Base-by-base conservation (phyloP, 2,797 vertebrate genomes). In the Helarctos malayanus region DNA sequence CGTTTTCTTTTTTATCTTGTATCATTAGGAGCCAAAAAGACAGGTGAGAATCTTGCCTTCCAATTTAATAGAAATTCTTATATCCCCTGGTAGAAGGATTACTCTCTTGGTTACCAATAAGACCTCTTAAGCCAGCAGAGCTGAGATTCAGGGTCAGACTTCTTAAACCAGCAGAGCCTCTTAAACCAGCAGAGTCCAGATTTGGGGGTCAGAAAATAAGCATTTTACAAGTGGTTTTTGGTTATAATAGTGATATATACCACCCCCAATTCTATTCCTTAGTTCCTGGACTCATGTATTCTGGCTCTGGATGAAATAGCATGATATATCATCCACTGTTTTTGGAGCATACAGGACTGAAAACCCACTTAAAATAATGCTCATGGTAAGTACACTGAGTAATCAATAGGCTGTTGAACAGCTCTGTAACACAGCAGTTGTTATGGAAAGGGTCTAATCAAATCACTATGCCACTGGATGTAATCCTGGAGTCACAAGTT, bases 31-130 rank as follows among this genome's bases (percentile, higher is more conserved):
- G 3, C 4, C 19, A 92, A 75, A 92, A 84, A 6, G 18, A 52
- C 27, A 73, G 32, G 18, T 92, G 49, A 96, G 25, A 92, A 68
- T 57, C 19, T 63, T 78, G 52, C 52, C n/a, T 96, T 97, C 27
- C 65, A 89, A 71, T 59, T 91, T 68, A 96, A 54, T 18, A 86
- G 54, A 85, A 86, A 71, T 35, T 82, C 6, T 38, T 56, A 54
- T 47, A 49, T 56, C 3, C 21, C 3, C 6, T 78, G 5, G 12
- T 91, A 32, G 45, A 81, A 14, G 15, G 4, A 61, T 82, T 95
- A 82, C 14, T 93, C 45, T 38, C 45, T 91, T 88, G 54, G 38
- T 32, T 75, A 68, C 15, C 23, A 76, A 11, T 89, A 89, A 93
- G 35, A 65, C 12, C 5, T 89, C 18, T 91, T 85, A 95, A 91